Base-by-base conservation (phyloP, 2,888 invertebrate species). In the Atethmia centrago region DNA sequence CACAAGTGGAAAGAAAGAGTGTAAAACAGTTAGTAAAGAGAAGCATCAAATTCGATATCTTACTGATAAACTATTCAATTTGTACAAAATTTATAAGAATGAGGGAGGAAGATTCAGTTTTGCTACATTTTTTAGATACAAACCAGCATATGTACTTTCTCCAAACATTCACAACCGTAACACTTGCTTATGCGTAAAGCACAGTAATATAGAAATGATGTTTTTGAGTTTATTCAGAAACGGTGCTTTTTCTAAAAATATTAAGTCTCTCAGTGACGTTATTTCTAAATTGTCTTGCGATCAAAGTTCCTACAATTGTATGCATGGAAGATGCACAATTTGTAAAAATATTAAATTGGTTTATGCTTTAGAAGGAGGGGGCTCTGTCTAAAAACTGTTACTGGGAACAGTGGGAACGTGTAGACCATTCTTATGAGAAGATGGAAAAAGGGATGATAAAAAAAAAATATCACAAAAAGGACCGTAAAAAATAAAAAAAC, bases 1-100 rank as follows among this genome's bases (percentile, higher is more conserved):
- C n/a, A n/a, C n/a, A 28, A 68, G 59, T 51, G 68, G 68, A 0
- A 72, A 72, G 31, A 72, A 72, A 68, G 69, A 72, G 0, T 72
- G 69, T 68, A 68, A 68, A 71, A 68, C 58, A 2, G 28, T 68
- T 59, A 9, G 1, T 59, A 72, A 72, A 72, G 2, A 67, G 0
- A 68, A 69, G n/a, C 28, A 71, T 51, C 67, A 67, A 67, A 67
- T 67, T 68, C 53, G 58, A 19, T 71, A 71, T 49, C 67, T 71
- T 19, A 71, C 71, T 58, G 58, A 71, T 36, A 59, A 67, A 59
- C n/a, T 71, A 0, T 51, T 59, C 0, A 71, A 59, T 3, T 71
- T 71, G 49, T 72, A 1, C 58, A 51, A 51, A 58, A 71, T 67
- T 25, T 66, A 71, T 56, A 71, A 49, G 7, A 67, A 66, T 71